Conservation (phyloP, 30 jellyfish, hydroid and myxozoan species). For the Nemopilema nomurai region DNA sequence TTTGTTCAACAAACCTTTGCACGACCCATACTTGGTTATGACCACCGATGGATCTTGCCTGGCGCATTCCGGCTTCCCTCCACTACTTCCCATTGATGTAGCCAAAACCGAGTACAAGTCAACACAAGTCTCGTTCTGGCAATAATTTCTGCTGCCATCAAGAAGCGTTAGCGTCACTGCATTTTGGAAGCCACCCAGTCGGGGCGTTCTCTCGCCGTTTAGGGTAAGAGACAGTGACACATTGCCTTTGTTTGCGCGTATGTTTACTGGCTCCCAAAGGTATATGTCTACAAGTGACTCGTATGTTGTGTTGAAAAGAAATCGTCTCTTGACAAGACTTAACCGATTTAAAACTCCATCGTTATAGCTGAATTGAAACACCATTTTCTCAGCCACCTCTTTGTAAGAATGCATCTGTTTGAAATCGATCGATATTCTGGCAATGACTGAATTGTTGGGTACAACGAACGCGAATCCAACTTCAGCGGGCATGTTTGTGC, state of each 20-base stretch:
- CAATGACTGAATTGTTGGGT: slow-evolving; percentile 35
- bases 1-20: slow-evolving; percentile 44
- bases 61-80: slow-evolving; percentile 49
- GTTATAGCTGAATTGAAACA: background rate
- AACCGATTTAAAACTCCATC: background rate
- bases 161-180: slow-evolving; percentile 16
- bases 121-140: slow-evolving; percentile 38
- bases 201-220: background rate
- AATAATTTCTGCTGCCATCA: slow-evolving; percentile 29
- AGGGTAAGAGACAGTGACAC: slow-evolving; percentile 5
- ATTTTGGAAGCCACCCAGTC: background rate
- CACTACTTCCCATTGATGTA: background rate
- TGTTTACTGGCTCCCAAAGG: slow-evolving; percentile 46
- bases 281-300: slow-evolving; percentile 25
- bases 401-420: background rate
- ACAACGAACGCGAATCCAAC: slow-evolving; percentile 16
- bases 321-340: slow-evolving; percentile 5
- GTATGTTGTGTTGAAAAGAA: slow-evolving; percentile 26
- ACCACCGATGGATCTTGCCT: slow-evolving; percentile 30
- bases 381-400: slow-evolving; percentile 4
- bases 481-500: slow-evolving; percentile 7
- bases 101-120: slow-evolving; percentile 4
- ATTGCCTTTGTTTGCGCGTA: slow-evolving; percentile 19
- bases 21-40: slow-evolving; percentile 17
- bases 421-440: slow-evolving; percentile 23